phyloP scores from a whole-genome alignment of 2,113 vertebrate species.

The Xyliphius kryptos region DNA sequence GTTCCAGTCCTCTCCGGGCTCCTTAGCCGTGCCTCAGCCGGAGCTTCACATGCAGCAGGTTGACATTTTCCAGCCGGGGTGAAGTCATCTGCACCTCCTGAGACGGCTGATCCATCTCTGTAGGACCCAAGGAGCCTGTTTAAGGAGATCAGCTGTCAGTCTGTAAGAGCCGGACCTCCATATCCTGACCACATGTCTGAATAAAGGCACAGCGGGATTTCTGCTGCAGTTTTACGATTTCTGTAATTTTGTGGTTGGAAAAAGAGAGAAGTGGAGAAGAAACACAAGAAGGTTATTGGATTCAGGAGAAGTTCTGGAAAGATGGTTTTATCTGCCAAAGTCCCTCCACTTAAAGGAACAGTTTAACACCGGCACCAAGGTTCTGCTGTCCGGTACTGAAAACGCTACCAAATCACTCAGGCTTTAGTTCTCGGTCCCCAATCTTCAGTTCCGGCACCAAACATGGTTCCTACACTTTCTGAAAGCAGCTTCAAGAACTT shows the following conservation, averaged over 20 bases:
- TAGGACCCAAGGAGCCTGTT: slow-evolving; percentile 2
- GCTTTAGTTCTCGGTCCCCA: too few relatives aligned
- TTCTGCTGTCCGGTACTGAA: too few relatives aligned
- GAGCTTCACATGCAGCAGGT: neutral
- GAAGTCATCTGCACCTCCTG: slow-evolving; percentile 4
- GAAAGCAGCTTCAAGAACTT: too few relatives aligned
- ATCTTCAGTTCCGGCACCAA: too few relatives aligned
- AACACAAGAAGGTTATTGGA: too few relatives aligned
- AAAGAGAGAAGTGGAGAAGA: neutral
- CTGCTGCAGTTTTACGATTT: neutral
- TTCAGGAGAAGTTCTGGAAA: too few relatives aligned
- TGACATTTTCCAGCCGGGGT: slow-evolving; percentile 12
- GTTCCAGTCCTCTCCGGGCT: neutral
- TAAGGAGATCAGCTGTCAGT: slow-evolving; percentile 13
- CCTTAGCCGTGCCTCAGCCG: neutral
- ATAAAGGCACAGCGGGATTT: neutral
- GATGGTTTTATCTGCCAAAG: too few relatives aligned
- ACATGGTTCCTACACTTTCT: too few relatives aligned
- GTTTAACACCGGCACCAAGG: too few relatives aligned
- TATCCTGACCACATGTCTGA: slow-evolving; percentile 4
- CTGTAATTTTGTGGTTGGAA: neutral
- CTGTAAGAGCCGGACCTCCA: neutral
- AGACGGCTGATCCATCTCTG: slow-evolving; percentile 1
- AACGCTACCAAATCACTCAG: too few relatives aligned
- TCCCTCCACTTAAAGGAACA: too few relatives aligned